Evolutionary conservation across 2,113 vertebrate species (phyloP).

Genomic region (Pelodiscus sinensis): DNA sequence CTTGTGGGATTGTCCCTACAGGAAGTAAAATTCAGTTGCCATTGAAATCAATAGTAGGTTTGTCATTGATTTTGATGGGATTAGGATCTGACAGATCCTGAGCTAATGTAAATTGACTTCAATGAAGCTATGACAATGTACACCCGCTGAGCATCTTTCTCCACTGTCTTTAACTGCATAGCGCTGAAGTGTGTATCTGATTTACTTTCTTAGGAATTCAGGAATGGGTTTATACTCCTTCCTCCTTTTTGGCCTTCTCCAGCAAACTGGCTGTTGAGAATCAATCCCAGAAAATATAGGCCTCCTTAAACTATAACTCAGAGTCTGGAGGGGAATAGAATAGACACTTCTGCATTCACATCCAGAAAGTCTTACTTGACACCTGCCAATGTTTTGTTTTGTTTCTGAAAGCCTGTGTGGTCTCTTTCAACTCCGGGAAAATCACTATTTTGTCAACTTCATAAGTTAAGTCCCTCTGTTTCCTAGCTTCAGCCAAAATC

Average conservation of each 20-base stretch:
- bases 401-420: not conserved
- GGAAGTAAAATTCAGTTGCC: not conserved
- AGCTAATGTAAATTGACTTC: not conserved
- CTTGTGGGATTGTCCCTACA: not conserved
- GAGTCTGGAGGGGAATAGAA: slow-evolving; percentile 18
- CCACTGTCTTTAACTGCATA: not conserved
- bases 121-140: not conserved
- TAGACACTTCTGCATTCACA: slow-evolving; percentile 7
- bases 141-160: not conserved
- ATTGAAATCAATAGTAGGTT: not conserved
- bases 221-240: not conserved
- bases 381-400: not conserved
- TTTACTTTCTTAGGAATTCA: not conserved
- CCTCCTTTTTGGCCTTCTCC: not conserved
- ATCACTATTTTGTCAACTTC: slow-evolving; percentile 22
- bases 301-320: slow-evolving; percentile 1
- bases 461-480: slow-evolving; percentile 19
- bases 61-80: slow-evolving; percentile 23
- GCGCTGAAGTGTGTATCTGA: not conserved
- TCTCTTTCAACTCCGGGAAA: slow-evolving; percentile 20
- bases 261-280: not conserved
- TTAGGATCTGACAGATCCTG: not conserved
- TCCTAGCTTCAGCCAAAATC: slow-evolving; percentile 34
- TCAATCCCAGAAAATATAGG: slow-evolving; percentile 11
- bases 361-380: not conserved